Evolutionary conservation across 1,140 invertebrate species (phyloP), one percentile per base, ranked within the genome.

Genomic region (Brachystomella parvula): DNA sequence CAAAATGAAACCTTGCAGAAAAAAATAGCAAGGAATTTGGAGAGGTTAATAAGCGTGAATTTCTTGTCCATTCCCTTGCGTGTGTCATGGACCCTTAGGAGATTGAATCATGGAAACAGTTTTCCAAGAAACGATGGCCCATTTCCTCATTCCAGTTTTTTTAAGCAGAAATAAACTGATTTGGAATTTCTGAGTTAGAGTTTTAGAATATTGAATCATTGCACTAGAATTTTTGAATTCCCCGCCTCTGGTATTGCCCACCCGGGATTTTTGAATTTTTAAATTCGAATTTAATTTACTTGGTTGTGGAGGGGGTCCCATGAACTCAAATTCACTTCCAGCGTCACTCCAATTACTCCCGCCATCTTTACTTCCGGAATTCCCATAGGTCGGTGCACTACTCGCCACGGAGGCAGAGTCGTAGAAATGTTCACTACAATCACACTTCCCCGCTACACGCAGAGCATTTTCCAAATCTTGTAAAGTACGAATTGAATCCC

Each of bases 291-390:
- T 53, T 53, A 53, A 53, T 53, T 53, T 53, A 53, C 49, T 53
- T 39, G 19, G 12, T 53, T 53, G 6, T 26, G 24, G 30, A 31
- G 57, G 26, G n/a, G 69, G 69, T 24, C 59, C 32, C 64, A 72
- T 64, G 39, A 72, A 73, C 39, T 72, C 72, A 59, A 73, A 73
- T 66, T 73, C 72, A 62, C 70, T 73, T 29, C 67, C 72, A 47
- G 72, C 72, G 56, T 73, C 72, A 63, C 70, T 71, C 72, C 72
- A 73, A 53, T 69, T 66, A 33, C 35, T 30, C 1, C 29, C 56
- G 30, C 12, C 19, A 1, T 53, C 66, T 2, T 33, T 62, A 49
- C 29, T 32, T 24, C 21, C 21, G 44, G 29, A 28, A 62, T 28
- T 35, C 28, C 30, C 0, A 53, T 44, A 6, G 33, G 47, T 56